Evolutionary conservation across 2,113 vertebrate species (phyloP).

Genomic region (Anolis carolinensis): DNA sequence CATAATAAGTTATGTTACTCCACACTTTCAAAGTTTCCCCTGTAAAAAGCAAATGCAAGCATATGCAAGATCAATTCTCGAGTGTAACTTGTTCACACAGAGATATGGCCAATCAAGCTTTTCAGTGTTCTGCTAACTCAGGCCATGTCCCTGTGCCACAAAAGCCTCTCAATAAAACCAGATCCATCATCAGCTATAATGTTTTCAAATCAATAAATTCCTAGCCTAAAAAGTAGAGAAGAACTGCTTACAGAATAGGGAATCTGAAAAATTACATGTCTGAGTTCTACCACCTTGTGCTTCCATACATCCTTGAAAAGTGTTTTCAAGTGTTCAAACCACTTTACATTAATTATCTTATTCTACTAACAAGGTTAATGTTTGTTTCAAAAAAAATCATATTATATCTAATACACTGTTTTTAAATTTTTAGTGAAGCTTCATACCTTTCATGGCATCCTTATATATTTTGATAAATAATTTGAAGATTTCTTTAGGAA

Average conservation of each 20-base stretch:
- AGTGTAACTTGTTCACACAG: background rate
- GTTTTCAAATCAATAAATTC: background rate
- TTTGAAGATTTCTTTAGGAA: constrained; percentile 89
- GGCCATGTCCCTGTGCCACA: background rate
- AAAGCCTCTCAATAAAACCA: background rate
- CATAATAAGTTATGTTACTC: background rate
- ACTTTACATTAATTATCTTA: background rate
- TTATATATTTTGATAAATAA: constrained; percentile 90
- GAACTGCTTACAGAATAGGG: background rate
- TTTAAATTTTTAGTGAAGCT: constrained; percentile 27
- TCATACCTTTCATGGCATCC: constrained; percentile 88
- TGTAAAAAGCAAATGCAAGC: background rate
- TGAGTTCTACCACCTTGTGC: background rate
- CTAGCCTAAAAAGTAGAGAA: background rate
- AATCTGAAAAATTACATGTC: background rate
- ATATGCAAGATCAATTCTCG: background rate
- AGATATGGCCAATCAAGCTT: background rate
- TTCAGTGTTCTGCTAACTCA: background rate
- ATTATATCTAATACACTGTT: background rate
- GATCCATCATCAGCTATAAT: background rate
- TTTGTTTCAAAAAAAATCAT: background rate
- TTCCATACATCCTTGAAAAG: background rate
- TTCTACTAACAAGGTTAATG: background rate
- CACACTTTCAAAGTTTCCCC: background rate
- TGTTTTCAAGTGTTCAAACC: background rate